Percentiles rank a stretch among this genome's conserved stretches.
These are phyloP conservation scores for Malurus leucopterus DNA, from an alignment of 2,797 vertebrate species.

Conservation along the genomic window DNA sequence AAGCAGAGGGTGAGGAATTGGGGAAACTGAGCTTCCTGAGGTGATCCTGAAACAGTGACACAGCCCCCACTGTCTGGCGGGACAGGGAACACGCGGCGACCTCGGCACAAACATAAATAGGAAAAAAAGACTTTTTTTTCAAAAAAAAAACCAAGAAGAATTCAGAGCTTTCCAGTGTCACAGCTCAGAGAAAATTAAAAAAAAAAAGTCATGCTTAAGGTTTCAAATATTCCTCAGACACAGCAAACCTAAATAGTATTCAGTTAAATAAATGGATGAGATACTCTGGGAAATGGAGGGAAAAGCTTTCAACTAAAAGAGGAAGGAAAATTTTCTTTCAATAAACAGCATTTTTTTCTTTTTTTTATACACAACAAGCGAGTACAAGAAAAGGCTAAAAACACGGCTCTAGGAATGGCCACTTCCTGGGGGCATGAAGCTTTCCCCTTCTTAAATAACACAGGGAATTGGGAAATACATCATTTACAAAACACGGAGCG, in stretches of 20 bases:
- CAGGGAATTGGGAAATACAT: constrained; percentile 76
- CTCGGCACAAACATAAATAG: constrained; percentile 71
- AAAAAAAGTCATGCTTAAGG: constrained; percentile 77
- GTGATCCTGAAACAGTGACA: constrained; percentile 81
- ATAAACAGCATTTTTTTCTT: constrained; percentile 71
- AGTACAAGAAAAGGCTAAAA: constrained; percentile 73
- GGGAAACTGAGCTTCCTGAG: constrained; percentile 88
- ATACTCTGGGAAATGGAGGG: constrained; percentile 63
- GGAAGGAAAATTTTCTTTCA: constrained; percentile 51
- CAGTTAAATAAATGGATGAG: constrained; percentile 68
- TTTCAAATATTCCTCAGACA: constrained; percentile 81
- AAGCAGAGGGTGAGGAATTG: constrained; percentile 65
- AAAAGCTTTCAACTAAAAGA: constrained; percentile 65
- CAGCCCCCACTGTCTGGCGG: constrained; percentile 67
- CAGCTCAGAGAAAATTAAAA: constrained; percentile 70
- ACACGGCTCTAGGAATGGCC: constrained; percentile 79
- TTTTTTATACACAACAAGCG: constrained; percentile 72
- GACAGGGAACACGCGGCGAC: constrained; percentile 51
- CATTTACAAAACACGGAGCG: constrained; percentile 77
- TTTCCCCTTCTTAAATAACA: constrained; percentile 77
- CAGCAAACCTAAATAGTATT: constrained; percentile 80
- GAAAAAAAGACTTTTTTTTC: constrained; percentile 40
- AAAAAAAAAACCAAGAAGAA: constrained; percentile 34
- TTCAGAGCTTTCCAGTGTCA: constrained; percentile 81
- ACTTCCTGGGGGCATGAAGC: constrained; percentile 73